Conservation (phyloP, 1,140 invertebrate genomes). For the Drosophila kanapiae region DNA sequence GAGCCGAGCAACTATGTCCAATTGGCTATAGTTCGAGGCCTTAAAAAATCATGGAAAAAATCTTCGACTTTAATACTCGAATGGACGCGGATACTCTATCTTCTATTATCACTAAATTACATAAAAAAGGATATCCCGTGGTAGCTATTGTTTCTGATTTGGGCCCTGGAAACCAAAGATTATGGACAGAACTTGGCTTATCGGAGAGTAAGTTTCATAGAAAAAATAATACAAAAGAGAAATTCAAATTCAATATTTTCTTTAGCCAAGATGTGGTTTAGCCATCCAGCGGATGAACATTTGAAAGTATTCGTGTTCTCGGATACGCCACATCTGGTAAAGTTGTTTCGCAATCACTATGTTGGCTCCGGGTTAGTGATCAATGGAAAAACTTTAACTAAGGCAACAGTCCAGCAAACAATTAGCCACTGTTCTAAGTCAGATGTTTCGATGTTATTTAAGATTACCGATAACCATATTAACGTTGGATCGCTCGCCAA, state of each 20-base stretch:
- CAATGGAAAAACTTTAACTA: no score
- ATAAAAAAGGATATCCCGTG: not conserved
- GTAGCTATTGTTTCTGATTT: not conserved
- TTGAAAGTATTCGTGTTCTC: constrained; percentile 3
- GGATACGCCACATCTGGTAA: no score
- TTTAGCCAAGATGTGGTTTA: constrained; percentile 8
- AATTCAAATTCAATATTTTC: not conserved
- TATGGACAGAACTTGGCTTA: constrained; percentile 17
- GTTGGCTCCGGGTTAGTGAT: not conserved
- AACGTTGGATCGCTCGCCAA: not conserved
- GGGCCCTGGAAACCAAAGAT: constrained; percentile 9
- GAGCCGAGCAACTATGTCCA: constrained; percentile 25
- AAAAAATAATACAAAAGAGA: not conserved
- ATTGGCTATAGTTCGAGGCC: constrained; percentile 26
- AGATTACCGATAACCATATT: not conserved
- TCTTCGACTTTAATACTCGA: constrained; percentile 9
- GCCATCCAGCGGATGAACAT: constrained; percentile 5
- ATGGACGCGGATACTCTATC: constrained; percentile 4
- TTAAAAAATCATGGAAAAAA: constrained; percentile 49
- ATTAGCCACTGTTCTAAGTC: no score
- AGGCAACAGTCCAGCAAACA: no score
- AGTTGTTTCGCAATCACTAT: constrained; percentile 13
- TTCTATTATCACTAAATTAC: not conserved
- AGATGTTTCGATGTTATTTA: not conserved
- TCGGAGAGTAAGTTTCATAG: constrained; percentile 13